Base-by-base conservation (phyloP, 1,140 invertebrate species). In the Chironomus tepperi region DNA sequence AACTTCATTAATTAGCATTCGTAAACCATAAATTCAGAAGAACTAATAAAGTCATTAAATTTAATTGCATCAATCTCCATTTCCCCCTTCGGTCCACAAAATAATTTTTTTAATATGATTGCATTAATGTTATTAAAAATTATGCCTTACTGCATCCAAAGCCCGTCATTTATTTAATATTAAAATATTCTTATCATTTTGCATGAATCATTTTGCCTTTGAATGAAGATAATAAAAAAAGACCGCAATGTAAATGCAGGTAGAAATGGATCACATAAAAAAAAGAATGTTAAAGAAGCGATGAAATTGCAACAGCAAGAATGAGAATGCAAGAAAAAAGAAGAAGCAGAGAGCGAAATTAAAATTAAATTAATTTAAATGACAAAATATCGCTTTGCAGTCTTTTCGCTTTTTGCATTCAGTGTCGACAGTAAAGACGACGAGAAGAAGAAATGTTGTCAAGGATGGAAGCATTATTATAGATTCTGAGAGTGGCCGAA, bases 321-420 rank as follows among this genome's bases (percentile, higher is more conserved):
- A 15, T n/a, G 47, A 57, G 12, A 57, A 57, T 34, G 12, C 47
- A 57, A 57, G 47, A 57, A 47, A 47, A 47, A 47, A 9, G 47
- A 57, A 57, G n/a, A 15, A 57, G n/a, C 3, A 57, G 47, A 57
- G 15, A 57, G 12, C 47, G 47, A 57, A 57, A 57, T 57, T 57
- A 57, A 57, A 57, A 57, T 57, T 57, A 57, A 57, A 57, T 57
- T 57, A 57, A 57, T 57, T 57, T 57, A 57, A 57, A 57, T 57
- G 47, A 57, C 47, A 57, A 57, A 57, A 57, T 57, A 57, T 57
- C 47, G 47, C 47, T 57, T 57, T 57, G 47, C 47, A 57, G 47
- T 57, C 47, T 34, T 57, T 12, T 57, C 47, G 47, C n/a, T 57
- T 15, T 57, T 57, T 57, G 47, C 47, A 57, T 57, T 57, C 47